These are phyloP conservation scores for Alca torda DNA, from an alignment of 2,797 vertebrate species.

Conservation along the genomic window DNA sequence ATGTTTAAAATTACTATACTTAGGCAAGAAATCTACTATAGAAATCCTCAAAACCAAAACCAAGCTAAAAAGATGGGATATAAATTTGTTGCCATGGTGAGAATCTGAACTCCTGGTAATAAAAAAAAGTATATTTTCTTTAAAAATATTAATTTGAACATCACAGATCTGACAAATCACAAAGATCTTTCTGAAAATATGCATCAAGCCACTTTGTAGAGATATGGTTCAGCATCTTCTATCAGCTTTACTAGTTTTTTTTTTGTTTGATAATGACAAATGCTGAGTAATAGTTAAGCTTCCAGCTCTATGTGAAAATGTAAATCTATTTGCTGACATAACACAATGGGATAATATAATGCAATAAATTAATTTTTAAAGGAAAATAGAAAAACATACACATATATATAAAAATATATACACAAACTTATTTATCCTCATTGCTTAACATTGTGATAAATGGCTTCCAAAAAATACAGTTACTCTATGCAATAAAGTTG, in stretches of 20 bases:
- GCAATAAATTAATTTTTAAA: background rate
- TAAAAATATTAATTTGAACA: background rate
- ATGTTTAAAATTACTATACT: background rate
- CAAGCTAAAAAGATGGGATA: background rate
- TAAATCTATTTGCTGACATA: background rate
- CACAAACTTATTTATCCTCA: background rate
- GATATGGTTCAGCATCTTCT: fast-evolving
- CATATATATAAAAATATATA: background rate
- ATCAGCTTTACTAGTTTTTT: background rate
- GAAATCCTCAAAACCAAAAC: background rate
- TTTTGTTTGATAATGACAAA: background rate
- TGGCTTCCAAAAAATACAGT: background rate
- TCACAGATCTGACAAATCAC: background rate
- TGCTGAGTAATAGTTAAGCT: background rate
- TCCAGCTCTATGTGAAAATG: background rate
- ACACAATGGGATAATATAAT: background rate
- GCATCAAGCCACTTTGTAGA: background rate
- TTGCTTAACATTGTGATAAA: background rate
- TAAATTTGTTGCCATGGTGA: background rate
- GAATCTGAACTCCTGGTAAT: background rate
- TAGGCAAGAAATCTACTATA: background rate
- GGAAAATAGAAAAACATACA: background rate
- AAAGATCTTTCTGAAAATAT: background rate
- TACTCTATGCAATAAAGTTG: background rate
- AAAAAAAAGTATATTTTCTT: background rate